Evolutionary conservation across 30 jellyfish, hydroid and myxozoan species (phyloP).

Genomic region (Aurelia aurita complex sp. Pacific): DNA sequence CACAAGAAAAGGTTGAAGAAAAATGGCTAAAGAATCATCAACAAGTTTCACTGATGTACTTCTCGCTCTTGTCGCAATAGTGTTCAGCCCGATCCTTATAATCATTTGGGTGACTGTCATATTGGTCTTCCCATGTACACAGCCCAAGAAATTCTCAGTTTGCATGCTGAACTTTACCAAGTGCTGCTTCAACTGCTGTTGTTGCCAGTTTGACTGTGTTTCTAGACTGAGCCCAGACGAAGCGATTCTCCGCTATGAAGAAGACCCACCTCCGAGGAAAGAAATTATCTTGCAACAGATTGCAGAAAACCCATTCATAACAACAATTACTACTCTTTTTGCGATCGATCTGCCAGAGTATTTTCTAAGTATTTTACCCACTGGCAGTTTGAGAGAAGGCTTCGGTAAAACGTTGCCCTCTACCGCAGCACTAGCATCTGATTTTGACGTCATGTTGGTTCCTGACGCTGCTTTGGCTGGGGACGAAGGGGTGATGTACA

Average conservation of each 20-base stretch:
- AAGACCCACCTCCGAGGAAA: conserved; percentile 34
- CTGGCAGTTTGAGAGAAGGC: conserved; percentile 74
- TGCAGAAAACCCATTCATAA: conserved; percentile 18
- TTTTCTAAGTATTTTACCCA: conserved; percentile 54
- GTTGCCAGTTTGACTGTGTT: conserved; percentile 44
- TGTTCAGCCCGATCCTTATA: no score
- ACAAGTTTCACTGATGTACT: no score
- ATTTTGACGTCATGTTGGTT: conserved; percentile 52
- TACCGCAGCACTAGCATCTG: conserved; percentile 59
- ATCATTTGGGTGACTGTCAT: no score
- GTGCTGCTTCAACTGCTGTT: conserved; percentile 24
- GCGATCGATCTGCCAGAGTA: conserved; percentile 55
- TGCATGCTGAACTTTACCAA: not conserved
- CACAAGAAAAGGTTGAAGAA: no score
- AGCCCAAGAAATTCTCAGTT: not conserved
- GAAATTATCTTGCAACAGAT: conserved; percentile 5
- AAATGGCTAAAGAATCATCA: no score
- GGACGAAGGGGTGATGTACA: conserved; percentile 2
- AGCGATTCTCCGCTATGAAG: conserved; percentile 50
- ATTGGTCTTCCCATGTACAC: not conserved
- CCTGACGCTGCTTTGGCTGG: conserved; percentile 52
- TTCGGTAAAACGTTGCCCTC: conserved; percentile 67
- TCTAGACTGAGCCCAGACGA: conserved; percentile 20
- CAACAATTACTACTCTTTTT: conserved; percentile 22
- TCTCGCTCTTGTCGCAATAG: no score